phyloP scores from a whole-genome alignment of 1,140 invertebrate genomes.

The Solenopsis fugax region DNA sequence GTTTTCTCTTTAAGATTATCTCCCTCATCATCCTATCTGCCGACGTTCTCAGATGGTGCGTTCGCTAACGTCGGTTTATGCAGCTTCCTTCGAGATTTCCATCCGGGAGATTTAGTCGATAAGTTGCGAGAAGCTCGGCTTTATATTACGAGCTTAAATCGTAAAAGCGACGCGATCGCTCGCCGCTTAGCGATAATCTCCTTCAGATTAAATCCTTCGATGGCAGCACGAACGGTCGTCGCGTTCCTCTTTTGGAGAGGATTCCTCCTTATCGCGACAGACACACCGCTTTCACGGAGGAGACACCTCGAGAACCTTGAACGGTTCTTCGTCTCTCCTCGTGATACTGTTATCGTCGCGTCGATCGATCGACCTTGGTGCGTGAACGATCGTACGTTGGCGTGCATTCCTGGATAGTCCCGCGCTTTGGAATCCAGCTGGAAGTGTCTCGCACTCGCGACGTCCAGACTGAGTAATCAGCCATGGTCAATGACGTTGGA shows the following conservation, averaged over 20 bases:
- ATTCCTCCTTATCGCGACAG: constrained; percentile 50
- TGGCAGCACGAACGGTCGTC: constrained; percentile 46
- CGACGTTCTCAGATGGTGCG: constrained; percentile 23
- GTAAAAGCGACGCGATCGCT: constrained; percentile 54
- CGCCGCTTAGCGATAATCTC: constrained; percentile 61
- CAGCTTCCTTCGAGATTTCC: constrained; percentile 35
- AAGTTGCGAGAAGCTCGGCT: constrained; percentile 59
- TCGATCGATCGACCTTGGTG: constrained; percentile 47
- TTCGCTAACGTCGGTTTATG: constrained; percentile 53
- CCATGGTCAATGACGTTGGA: constrained; percentile 39
- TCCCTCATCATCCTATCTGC: constrained; percentile 6
- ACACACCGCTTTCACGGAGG: constrained; percentile 34
- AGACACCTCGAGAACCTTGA: constrained; percentile 34
- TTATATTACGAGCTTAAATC: constrained; percentile 61
- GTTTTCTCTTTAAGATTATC: constrained; percentile 30
- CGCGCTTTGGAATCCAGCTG: constrained; percentile 25
- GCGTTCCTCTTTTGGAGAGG: constrained; percentile 44
- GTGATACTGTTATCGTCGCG: constrained; percentile 39
- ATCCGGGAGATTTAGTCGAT: constrained; percentile 55
- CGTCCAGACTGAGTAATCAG: constrained; percentile 43
- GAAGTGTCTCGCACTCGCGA: constrained; percentile 2
- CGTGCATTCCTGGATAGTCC: constrained; percentile 17
- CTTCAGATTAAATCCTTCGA: constrained; percentile 62
- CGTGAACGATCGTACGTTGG: constrained; percentile 13
- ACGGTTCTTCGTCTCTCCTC: constrained; percentile 18